Conservation (phyloP, 2,888 invertebrate species). For the Alitta virens region DNA sequence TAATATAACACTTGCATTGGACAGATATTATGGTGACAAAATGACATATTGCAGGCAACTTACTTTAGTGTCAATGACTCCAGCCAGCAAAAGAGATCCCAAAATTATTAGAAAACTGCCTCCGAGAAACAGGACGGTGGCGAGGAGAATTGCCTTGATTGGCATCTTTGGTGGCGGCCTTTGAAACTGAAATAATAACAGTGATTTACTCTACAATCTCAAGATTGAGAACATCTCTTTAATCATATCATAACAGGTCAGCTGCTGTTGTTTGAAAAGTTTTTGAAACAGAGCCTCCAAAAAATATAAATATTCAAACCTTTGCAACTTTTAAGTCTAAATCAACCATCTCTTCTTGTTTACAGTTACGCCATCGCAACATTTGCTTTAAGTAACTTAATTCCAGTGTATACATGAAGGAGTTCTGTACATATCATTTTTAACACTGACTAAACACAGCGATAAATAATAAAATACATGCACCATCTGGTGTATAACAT, state of each 20-base stretch:
- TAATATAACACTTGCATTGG: not conserved
- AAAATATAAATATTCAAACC: not conserved
- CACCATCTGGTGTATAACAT: not conserved
- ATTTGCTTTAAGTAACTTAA: not conserved
- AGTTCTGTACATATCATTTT: no score
- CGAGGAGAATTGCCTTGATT: slow-evolving; percentile 79
- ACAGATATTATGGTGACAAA: not conserved
- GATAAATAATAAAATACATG: not conserved
- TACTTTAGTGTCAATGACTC: slow-evolving; percentile 68
- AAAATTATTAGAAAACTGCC: slow-evolving; percentile 74
- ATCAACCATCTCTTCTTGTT: not conserved
- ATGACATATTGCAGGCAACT: slow-evolving; percentile 26
- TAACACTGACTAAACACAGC: no score
- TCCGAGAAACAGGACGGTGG: slow-evolving; percentile 73
- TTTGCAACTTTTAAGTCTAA: not conserved
- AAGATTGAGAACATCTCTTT: no score
- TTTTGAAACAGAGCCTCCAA: not conserved
- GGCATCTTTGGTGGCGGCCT: slow-evolving; percentile 62
- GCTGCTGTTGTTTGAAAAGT: no score
- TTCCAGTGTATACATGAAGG: no score
- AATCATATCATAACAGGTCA: no score
- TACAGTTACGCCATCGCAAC: not conserved
- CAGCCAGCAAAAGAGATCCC: slow-evolving; percentile 76
- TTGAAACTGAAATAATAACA: slow-evolving; percentile 26
- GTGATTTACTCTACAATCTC: no score